Evolutionary conservation across 1,140 invertebrate genomes (phyloP), one percentile per base, ranked within the genome.

Genomic region (Babylonia areolata): DNA sequence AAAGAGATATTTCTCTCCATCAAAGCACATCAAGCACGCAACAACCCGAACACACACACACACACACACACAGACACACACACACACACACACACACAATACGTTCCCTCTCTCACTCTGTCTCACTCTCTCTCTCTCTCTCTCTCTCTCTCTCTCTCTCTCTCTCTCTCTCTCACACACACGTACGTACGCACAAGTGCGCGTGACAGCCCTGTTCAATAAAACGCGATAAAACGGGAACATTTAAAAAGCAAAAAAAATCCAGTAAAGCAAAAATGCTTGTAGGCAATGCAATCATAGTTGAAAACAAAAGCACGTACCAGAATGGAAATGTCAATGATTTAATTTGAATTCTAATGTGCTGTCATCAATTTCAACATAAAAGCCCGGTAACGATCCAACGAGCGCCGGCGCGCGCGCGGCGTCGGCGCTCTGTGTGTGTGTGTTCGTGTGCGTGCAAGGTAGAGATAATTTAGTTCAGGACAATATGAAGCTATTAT

Each of bases 11-110:
- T n/a, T n/a, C n/a, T n/a, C n/a, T n/a, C n/a, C n/a, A n/a, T n/a
- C n/a, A n/a, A n/a, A n/a, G n/a, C n/a, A n/a, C n/a, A n/a, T n/a
- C 71, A 73, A n/a, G 33, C 71, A 73, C 71, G 1, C 71, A 11
- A n/a, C 33, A n/a, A 37, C 71, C 33, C 71, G 31, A n/a, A 73
- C 31, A 28, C 71, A 73, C 71, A 37, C 71, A 35, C 31, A 73
- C 71, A 35, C 6, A 35, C 17, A 40, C 75, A 77, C 35, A 77
- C 73, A 77, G 35, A 40, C 73, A 77, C 35, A 35, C 71, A 35
- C n/a, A 73, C 71, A 73, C 31, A 73, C 71, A 77, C 35, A 77
- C 75, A 40, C 35, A 77, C 75, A 77, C 35, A 40, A 35, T 15
- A 17, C 46, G 17, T 51, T 9, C 46, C 9, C 46, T 12, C 46